Evolutionary conservation across 2,113 vertebrate genomes (phyloP).

Genomic region (Ceuthmochares aereus): DNA sequence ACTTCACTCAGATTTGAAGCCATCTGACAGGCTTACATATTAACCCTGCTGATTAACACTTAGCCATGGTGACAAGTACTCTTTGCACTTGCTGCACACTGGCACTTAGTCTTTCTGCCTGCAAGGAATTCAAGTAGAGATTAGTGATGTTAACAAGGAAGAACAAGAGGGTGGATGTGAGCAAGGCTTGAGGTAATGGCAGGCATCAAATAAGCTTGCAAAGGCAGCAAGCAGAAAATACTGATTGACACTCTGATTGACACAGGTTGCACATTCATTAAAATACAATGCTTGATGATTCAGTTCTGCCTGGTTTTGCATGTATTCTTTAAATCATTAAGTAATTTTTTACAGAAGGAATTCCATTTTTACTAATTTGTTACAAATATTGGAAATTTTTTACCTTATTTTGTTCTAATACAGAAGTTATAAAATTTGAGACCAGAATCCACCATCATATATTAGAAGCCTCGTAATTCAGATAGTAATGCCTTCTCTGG

Average conservation of each 20-base stretch:
- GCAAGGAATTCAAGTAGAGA: conserved; percentile 36
- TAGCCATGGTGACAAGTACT: conserved; percentile 30
- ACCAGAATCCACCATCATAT: background rate
- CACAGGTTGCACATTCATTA: background rate
- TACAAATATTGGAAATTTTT: background rate
- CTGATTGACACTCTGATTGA: background rate
- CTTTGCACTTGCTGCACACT: conserved; percentile 33
- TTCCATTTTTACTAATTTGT: background rate
- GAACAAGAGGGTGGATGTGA: background rate
- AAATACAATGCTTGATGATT: background rate
- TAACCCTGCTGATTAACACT: conserved; percentile 51
- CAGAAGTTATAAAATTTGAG: background rate
- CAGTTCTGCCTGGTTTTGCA: background rate
- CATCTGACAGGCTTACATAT: conserved; percentile 49
- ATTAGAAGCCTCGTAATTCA: background rate
- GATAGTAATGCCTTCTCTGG: background rate
- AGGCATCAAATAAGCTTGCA: background rate
- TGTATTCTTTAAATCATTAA: background rate
- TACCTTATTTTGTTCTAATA: background rate
- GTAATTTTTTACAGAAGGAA: background rate
- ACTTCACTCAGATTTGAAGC: background rate
- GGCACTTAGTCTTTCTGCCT: conserved; percentile 53
- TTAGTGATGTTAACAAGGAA: conserved; percentile 53
- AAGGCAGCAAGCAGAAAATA: conserved; percentile 26
- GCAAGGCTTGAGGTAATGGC: background rate